Evolutionary conservation across 2,797 vertebrate species (phyloP), one percentile per base, ranked within the genome.

Genomic region (Alfaro cultratus): DNA sequence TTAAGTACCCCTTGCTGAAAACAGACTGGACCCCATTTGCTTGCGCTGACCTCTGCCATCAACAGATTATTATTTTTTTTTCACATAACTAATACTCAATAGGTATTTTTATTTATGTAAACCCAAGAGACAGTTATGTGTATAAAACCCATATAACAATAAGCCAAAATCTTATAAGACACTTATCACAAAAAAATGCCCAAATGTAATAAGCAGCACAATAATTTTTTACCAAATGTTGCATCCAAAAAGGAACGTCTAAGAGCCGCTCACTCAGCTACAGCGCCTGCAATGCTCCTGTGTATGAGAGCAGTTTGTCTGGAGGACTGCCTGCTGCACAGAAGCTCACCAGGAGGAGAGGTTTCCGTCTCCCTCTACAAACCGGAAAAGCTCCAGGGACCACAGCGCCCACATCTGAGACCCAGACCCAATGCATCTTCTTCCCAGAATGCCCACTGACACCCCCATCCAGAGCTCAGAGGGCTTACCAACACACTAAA

Each of bases 331-430:
- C 84, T 84, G 85, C 84, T 86, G 82, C 82, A 88, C 89, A 89
- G 91, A 92, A 92, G 87, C 89, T 90, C 77, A 81, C 76, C 83
- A 85, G 82, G 78, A 82, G 76, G 77, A 80, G 74, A 87, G 85
- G 79, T 86, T 91, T 90, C 88, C 85, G 88, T 86, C 84, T 92
- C 88, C 75, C 81, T 85, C 88, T 81, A 86, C 77, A 74, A 83
- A 88, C 82, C 87, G 88, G 90, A 89, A 89, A 87, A 89, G 83
- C 68, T n/a, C 26, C 82, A 74, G 55, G 79, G 71, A 92, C 90
- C 91, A 41, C 93, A 90, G 43, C 41, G 76, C 86, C 93, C 93
- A 95, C 95, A 95, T 95, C 93, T 92, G 91, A 95, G 90, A 83
- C 83, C 85, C 91, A 87, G 89, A 89, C 87, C 86, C 87, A 62